phyloP scores from a whole-genome alignment of 2,888 invertebrate genomes.

The Apomyelois bistriatella region DNA sequence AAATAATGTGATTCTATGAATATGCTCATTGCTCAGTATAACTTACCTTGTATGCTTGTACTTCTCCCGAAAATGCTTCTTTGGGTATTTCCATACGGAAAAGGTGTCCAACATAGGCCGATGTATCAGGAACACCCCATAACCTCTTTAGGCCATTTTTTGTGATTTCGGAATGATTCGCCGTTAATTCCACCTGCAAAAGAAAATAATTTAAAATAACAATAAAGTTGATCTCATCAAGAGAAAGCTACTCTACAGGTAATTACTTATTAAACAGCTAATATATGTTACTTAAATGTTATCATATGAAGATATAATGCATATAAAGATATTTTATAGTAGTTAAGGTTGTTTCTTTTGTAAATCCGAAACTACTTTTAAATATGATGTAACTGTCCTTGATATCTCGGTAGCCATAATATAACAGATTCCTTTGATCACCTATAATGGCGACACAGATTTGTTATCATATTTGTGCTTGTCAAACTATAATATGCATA shows the following conservation, averaged over 20 bases:
- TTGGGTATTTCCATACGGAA: slow-evolving; percentile 86
- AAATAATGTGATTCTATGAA: not conserved
- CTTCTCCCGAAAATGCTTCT: slow-evolving; percentile 84
- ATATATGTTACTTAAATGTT: too few species aligned
- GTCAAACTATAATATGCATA: not conserved
- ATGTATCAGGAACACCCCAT: slow-evolving; percentile 82
- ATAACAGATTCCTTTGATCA: not conserved
- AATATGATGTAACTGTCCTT: not conserved
- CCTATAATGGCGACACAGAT: slow-evolving; percentile 9
- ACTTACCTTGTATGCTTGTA: slow-evolving; percentile 84
- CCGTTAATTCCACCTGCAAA: slow-evolving; percentile 66
- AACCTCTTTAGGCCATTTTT: slow-evolving; percentile 75
- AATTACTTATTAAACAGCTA: too few species aligned
- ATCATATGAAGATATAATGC: too few species aligned
- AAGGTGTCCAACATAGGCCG: slow-evolving; percentile 85
- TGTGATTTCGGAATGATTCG: slow-evolving; percentile 70
- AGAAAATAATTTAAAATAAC: slow-evolving; percentile 7
- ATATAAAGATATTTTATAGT: too few species aligned
- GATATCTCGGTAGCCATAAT: not conserved
- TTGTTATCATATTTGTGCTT: slow-evolving; percentile 4
- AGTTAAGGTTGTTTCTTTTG: too few species aligned
- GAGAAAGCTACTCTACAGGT: too few species aligned
- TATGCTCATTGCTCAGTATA: slow-evolving; percentile 16
- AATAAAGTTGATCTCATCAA: too few species aligned
- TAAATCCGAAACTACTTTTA: not conserved